phyloP scores from a whole-genome alignment of 2,797 vertebrate genomes.

The Paratrypauchen microcephalus region DNA sequence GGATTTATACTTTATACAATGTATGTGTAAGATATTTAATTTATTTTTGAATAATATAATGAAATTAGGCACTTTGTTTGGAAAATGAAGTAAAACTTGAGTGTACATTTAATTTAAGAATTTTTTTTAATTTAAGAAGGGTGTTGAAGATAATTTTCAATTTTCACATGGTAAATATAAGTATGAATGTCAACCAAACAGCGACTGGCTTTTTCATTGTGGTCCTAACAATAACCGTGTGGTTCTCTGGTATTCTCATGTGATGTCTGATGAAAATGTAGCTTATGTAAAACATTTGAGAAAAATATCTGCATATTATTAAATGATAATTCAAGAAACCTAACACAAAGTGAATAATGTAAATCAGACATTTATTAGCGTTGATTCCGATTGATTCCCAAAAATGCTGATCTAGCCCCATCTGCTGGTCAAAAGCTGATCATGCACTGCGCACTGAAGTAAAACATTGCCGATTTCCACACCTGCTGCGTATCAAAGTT shows the following conservation, averaged over 20 bases:
- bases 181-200: not conserved
- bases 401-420: not conserved
- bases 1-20: slow-evolving; percentile 55
- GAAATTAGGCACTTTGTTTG: slow-evolving; percentile 87
- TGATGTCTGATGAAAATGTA: not conserved
- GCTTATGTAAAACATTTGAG: not conserved
- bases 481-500: not conserved
- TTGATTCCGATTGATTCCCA: too few relatives aligned
- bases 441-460: not conserved
- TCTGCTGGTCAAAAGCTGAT: not conserved
- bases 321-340: not conserved
- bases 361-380: not conserved
- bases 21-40: slow-evolving; percentile 79
- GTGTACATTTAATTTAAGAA: slow-evolving; percentile 33
- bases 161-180: slow-evolving; percentile 9
- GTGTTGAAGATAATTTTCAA: slow-evolving; percentile 10
- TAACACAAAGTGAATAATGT: not conserved
- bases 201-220: not conserved
- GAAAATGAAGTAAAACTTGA: slow-evolving; percentile 57
- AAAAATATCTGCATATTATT: not conserved
- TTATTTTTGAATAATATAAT: slow-evolving; percentile 87
- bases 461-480: not conserved
- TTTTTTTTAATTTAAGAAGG: slow-evolving; percentile 22
- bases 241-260: not conserved
- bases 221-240: not conserved